These are phyloP conservation scores for Mnemiopsis leidyi DNA, from an alignment of 37 sponge, comb jelly and placozoan genomes.

Conservation along the genomic window DNA sequence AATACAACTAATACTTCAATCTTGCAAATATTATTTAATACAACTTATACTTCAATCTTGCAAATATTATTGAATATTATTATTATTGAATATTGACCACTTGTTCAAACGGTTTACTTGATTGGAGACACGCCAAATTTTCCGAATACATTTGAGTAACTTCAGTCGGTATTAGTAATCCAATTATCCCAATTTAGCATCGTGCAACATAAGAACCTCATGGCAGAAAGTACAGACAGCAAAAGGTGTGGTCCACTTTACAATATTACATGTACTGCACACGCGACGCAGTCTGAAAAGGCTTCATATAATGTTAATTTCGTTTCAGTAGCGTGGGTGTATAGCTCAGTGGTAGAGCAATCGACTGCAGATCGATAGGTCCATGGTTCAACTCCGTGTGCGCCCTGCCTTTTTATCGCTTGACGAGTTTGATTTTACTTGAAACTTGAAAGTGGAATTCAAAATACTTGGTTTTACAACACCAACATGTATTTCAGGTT, in stretches of 20 bases:
- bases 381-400: constrained; percentile 67
- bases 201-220: too few relatives aligned
- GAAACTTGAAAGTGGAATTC: background rate
- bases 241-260: background rate
- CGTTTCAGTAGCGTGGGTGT: background rate
- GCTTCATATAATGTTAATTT: background rate
- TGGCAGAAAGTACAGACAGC: background rate
- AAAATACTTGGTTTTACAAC: background rate
- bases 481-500: background rate
- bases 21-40: too few relatives aligned
- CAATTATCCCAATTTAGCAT: too few relatives aligned
- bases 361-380: constrained; percentile 67
- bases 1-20: too few relatives aligned
- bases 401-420: constrained; percentile 63
- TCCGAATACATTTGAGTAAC: too few relatives aligned
- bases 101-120: too few relatives aligned
- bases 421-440: background rate
- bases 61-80: too few relatives aligned
- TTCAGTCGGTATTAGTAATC: too few relatives aligned
- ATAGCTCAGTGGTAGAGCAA: constrained; percentile 67
- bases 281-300: too few relatives aligned
- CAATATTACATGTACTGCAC: background rate
- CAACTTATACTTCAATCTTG: too few relatives aligned
- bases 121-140: too few relatives aligned
- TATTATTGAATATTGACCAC: too few relatives aligned